A percentile compares a stretch with the other conserved stretches of the same genome.
Evolutionary conservation across 92 coral and sea anemone genomes (phyloP).

Genomic region (Palythoa caribaeorum): DNA sequence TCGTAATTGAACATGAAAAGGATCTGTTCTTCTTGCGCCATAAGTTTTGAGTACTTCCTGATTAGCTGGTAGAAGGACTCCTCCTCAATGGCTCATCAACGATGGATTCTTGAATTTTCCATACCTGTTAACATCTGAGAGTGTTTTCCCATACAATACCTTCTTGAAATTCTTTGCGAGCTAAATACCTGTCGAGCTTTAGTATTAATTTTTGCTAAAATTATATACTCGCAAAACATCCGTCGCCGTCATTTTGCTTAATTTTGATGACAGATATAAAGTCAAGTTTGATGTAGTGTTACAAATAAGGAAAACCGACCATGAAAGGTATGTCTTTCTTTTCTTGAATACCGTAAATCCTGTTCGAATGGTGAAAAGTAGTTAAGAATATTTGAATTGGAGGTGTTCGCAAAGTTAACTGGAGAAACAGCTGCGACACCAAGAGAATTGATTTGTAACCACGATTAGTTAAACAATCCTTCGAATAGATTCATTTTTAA

Average conservation of each 20-base stretch:
- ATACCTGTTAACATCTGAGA: conserved; percentile 20
- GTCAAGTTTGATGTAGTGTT: conserved; percentile 3
- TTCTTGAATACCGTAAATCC: conserved; percentile 5
- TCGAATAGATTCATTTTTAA: background rate
- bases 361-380: background rate
- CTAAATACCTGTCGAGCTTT: conserved; percentile 35
- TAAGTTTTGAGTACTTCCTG: conserved; percentile 40
- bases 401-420: background rate
- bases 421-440: background rate
- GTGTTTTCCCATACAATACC: conserved; percentile 2
- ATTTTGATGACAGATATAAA: conserved; percentile 25
- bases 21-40: conserved; percentile 36
- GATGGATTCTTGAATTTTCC: conserved; percentile 25
- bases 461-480: background rate
- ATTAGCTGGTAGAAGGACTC: conserved; percentile 13
- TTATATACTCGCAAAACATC: background rate
- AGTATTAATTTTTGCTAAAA: conserved; percentile 32
- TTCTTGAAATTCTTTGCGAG: background rate
- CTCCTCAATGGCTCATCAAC: conserved; percentile 31
- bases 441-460: background rate
- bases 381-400: background rate
- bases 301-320: conserved; percentile 23
- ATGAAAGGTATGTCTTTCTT: conserved; percentile 25
- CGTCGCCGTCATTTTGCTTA: background rate
- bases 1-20: conserved; percentile 21